Conservation (phyloP, 35 echinoderm and acorn worm genomes). For the Heliocidaris tuberculata region DNA sequence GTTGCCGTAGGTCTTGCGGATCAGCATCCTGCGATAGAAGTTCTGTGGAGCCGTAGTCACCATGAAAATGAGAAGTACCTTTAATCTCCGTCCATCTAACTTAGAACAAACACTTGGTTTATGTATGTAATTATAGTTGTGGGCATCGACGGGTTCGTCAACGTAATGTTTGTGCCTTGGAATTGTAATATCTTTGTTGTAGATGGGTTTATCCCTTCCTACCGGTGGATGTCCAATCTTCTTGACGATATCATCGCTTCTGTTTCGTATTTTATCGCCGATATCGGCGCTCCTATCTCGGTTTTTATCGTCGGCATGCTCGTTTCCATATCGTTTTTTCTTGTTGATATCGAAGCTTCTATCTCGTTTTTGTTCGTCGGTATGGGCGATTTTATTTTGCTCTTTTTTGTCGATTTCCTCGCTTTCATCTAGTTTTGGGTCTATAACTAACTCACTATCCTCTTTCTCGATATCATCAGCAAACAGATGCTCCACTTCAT, state of each 20-base stretch:
- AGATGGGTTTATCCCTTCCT: neutral
- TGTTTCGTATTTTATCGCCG: too few species aligned
- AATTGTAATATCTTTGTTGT: slow-evolving; percentile 14
- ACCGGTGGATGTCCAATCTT: too few species aligned
- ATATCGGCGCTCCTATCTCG: too few species aligned
- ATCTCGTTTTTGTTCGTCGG: too few species aligned
- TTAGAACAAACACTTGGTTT: slow-evolving; percentile 31
- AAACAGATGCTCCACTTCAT: neutral
- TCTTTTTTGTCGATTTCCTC: neutral
- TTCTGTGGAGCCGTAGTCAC: neutral
- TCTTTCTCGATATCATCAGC: neutral
- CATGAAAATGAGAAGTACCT: slow-evolving; percentile 25
- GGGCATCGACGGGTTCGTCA: slow-evolving; percentile 35
- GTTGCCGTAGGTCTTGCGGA: slow-evolving; percentile 51
- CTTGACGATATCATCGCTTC: too few species aligned
- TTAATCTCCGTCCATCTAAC: neutral
- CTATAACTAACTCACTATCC: neutral
- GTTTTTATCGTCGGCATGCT: too few species aligned
- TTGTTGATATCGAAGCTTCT: too few species aligned
- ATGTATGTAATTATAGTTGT: slow-evolving; percentile 52
- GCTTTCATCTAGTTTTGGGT: too few species aligned
- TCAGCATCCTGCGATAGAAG: slow-evolving; percentile 21
- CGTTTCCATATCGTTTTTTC: too few species aligned
- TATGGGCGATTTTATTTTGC: neutral
- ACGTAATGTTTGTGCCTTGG: neutral